Conservation (phyloP, 1,140 invertebrate species). For the Drosophila ambigua region DNA sequence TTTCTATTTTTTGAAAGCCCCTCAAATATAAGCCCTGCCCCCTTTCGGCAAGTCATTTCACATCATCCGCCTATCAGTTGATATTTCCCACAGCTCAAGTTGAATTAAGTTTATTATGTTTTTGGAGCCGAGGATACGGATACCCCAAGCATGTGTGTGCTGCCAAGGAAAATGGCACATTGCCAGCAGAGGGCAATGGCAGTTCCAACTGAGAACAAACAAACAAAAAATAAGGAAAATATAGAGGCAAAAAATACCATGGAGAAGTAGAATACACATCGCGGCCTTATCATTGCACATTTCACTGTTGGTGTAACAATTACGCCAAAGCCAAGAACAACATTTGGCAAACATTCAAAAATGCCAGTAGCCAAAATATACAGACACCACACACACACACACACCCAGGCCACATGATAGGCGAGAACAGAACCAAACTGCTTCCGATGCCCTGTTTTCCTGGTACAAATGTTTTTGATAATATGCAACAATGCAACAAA, state of each 20-base stretch:
- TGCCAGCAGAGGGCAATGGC: constrained; percentile 53
- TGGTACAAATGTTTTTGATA: constrained; percentile 72
- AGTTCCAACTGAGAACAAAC: constrained; percentile 34
- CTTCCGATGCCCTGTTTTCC: constrained; percentile 24
- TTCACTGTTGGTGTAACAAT: constrained; percentile 80
- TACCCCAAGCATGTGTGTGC: constrained; percentile 34
- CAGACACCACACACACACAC: constrained; percentile 29
- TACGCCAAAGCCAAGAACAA: constrained; percentile 73
- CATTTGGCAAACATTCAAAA: constrained; percentile 79
- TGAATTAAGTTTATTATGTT: constrained; percentile 55
- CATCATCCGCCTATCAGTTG: background rate
- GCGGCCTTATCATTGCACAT: constrained; percentile 77
- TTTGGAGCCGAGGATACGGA: constrained; percentile 12
- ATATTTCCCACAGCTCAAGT: constrained; percentile 32
- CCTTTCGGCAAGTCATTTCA: constrained; percentile 12
- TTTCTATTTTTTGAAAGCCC: no score
- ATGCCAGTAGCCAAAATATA: constrained; percentile 74
- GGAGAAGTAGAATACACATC: constrained; percentile 48
- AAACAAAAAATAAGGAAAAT: constrained; percentile 17
- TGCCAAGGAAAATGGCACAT: constrained; percentile 46
- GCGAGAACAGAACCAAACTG: constrained; percentile 13
- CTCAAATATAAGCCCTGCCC: no score
- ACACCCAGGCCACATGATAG: background rate
- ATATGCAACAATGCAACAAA: constrained; percentile 68
- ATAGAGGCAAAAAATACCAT: constrained; percentile 18